Evolutionary conservation across 2,888 invertebrate species (phyloP), one percentile per base, ranked within the genome.

Genomic region (Brachylomia viminalis): DNA sequence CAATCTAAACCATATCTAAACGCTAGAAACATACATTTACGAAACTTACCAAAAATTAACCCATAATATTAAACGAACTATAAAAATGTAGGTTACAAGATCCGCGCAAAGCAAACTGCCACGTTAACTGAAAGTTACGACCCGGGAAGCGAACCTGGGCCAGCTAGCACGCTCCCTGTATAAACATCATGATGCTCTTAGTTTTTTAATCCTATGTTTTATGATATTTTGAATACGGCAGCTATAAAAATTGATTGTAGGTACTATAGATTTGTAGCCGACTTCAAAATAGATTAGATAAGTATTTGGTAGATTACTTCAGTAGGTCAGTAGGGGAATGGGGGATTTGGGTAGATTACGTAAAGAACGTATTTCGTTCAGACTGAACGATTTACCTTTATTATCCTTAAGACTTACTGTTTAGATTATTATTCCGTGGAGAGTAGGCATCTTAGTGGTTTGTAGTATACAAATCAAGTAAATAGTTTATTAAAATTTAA

Each of bases 61-160:
- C 52, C 70, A 76, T 66, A 80, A 79, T 75, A 78, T 78, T 45
- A 75, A 69, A 72, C 45, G 52, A 62, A 71, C 78, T 66, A 80
- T 84, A 84, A 88, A 86, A 88, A 88, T 85, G 54, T 88, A 75
- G 87, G 88, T 80, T 79, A 87, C 75, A 81, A 85, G 67, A 83
- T 85, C 81, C 76, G 80, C 70, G 79, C 77, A 80, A 82, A 78
- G 72, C 79, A 83, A 87, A 88, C 80, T 78, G 85, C 85, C 88
- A 82, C 76, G 87, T 88, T 83, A 84, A 80, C 86, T 79, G 80
- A 89, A 92, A 94, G 90, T 95, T 94, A 95, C 91, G 94, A 95
- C 84, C 84, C 92, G 92, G 95, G 95, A 95, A 94, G 90, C 85
- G 89, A 93, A 94, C 93, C 92, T 90, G 90, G 80, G 83, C 91